Percentiles rank a stretch among this genome's conserved stretches.
These are phyloP conservation scores for Lasioglossum villosulum DNA, from an alignment of 2,888 invertebrate genomes.

Conservation along the genomic window DNA sequence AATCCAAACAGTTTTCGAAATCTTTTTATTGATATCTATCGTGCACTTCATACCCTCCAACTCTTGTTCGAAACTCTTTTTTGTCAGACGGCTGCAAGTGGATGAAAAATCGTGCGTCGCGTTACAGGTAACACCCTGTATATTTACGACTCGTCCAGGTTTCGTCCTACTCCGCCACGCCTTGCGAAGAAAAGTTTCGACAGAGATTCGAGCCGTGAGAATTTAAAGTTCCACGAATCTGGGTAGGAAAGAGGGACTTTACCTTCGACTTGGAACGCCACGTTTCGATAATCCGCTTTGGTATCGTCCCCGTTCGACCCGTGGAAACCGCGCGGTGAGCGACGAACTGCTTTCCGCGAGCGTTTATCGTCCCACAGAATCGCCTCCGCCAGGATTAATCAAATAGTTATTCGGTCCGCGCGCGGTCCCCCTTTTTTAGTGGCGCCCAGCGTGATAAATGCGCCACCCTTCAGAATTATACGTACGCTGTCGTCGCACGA, in stretches of 20 bases:
- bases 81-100: too few species aligned
- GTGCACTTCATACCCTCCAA: too few species aligned
- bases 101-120: too few species aligned
- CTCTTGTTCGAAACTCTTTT: too few species aligned
- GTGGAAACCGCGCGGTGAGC: not conserved
- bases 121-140: not conserved
- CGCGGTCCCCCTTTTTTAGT: not conserved
- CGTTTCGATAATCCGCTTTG: conserved; percentile 71
- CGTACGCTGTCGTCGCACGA: not conserved
- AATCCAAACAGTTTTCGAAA: too few species aligned
- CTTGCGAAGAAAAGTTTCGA: conserved; percentile 65
- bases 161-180: not conserved
- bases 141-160: conserved; percentile 55
- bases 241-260: conserved; percentile 67
- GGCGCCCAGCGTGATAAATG: not conserved
- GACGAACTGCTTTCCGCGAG: not conserved
- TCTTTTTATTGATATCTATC: too few species aligned
- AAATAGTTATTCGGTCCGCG: conserved; percentile 32
- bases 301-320: conserved; percentile 46
- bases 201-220: conserved; percentile 69
- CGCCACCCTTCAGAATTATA: not conserved
- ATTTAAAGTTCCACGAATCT: conserved; percentile 74
- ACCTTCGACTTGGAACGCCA: conserved; percentile 52
- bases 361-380: conserved; percentile 35
- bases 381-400: conserved; percentile 30